These are phyloP conservation scores for Hyperoodon ampullatus DNA, from an alignment of 2,113 vertebrate species.

Conservation along the genomic window DNA sequence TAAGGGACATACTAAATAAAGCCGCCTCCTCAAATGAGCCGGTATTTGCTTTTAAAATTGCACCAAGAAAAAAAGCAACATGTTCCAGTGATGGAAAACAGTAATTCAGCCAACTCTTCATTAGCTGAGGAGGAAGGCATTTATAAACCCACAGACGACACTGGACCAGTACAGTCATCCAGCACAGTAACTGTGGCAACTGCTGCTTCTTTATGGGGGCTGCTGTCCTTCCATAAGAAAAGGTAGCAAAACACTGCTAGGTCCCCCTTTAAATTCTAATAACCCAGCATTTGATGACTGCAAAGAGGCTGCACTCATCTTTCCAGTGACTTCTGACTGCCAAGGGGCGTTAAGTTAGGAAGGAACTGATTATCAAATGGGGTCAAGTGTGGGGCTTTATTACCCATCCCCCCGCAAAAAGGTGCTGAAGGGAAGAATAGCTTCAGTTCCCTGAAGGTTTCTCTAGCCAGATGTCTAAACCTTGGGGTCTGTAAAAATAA, in stretches of 20 bases:
- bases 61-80: neutral
- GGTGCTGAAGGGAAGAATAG: neutral
- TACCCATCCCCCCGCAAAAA: neutral
- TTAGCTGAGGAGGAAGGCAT: neutral
- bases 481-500: neutral
- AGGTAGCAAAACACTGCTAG: neutral
- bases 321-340: neutral
- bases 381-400: neutral
- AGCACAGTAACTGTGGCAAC: neutral
- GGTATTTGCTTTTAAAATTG: constrained; percentile 41
- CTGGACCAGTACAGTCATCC: neutral
- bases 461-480: neutral
- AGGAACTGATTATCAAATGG: neutral
- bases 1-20: constrained; percentile 1
- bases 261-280: neutral
- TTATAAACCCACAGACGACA: neutral
- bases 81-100: neutral
- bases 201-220: neutral
- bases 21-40: neutral
- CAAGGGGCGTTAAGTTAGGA: neutral
- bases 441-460: neutral
- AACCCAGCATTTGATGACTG: neutral
- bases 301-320: neutral
- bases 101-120: neutral
- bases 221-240: neutral